Percentiles rank a stretch among this genome's conserved stretches.
Conservation (phyloP, 2,113 vertebrate genomes). For the Barnardius zonarius region DNA sequence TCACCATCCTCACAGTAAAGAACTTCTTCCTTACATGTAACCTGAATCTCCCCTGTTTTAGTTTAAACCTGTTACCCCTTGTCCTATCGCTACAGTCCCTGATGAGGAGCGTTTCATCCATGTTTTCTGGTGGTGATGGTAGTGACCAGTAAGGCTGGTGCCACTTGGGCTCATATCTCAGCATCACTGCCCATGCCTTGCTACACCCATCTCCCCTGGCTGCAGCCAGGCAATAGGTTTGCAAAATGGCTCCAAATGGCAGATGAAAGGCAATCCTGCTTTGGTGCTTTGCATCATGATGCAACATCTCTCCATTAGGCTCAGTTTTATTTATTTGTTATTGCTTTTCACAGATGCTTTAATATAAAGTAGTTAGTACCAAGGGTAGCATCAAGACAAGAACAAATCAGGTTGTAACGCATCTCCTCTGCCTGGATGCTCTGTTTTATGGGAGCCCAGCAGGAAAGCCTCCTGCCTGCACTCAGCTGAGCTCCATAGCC, state of each 20-base stretch:
- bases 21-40: background rate
- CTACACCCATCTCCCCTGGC: background rate
- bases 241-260: background rate
- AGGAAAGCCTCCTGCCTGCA: background rate
- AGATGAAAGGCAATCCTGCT: background rate
- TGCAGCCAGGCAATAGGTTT: background rate
- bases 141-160: background rate
- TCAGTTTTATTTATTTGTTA: background rate
- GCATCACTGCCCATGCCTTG: rapidly evolving
- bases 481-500: background rate
- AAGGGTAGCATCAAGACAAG: background rate
- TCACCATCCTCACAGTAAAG: background rate
- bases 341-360: background rate
- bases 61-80: background rate
- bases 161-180: background rate
- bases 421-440: background rate
- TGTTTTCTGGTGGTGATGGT: background rate
- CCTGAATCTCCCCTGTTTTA: background rate
- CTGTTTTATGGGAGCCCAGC: background rate
- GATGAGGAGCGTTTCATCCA: background rate
- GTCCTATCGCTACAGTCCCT: background rate
- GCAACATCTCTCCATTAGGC: background rate
- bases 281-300: background rate
- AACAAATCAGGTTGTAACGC: background rate
- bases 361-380: background rate